Evolutionary conservation across 53 echinoderm and acorn worm species (phyloP).

Genomic region (Stichopus horrens): DNA sequence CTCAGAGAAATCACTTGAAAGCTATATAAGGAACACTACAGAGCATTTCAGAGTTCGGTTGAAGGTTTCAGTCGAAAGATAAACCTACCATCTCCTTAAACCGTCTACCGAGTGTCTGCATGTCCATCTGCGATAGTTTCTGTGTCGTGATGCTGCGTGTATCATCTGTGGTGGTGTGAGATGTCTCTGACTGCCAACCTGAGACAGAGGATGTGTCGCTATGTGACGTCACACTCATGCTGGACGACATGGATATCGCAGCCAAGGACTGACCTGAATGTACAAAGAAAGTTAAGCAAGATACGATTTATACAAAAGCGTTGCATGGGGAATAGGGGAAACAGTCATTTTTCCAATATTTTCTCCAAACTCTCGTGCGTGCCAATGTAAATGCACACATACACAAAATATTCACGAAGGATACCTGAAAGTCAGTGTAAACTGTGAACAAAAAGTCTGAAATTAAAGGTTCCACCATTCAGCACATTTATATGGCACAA

Average conservation of each 20-base stretch:
- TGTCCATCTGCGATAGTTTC: slow-evolving; percentile 68
- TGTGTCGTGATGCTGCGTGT: slow-evolving; percentile 64
- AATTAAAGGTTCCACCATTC: too few species aligned
- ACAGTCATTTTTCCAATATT: too few species aligned
- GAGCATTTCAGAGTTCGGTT: neutral
- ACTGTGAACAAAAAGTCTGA: too few species aligned
- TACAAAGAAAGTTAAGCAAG: neutral
- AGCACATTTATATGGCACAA: too few species aligned
- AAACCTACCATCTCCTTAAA: slow-evolving; percentile 89
- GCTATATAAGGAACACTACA: neutral
- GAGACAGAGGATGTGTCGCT: slow-evolving; percentile 80
- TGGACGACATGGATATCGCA: slow-evolving; percentile 33
- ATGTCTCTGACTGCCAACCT: slow-evolving; percentile 86
- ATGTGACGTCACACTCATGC: slow-evolving; percentile 43
- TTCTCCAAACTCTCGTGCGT: too few species aligned
- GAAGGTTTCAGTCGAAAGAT: neutral
- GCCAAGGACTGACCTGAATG: slow-evolving; percentile 37
- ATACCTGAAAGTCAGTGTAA: too few species aligned
- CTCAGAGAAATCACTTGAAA: neutral
- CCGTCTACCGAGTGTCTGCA: slow-evolving; percentile 80
- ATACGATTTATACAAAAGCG: too few species aligned
- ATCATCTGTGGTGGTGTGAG: slow-evolving; percentile 60
- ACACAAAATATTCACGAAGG: too few species aligned
- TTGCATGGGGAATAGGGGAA: too few species aligned
- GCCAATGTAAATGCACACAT: too few species aligned